A percentile compares a stretch with the other conserved stretches of the same genome.
These are phyloP conservation scores for Rhagonycha fulva DNA, from an alignment of 2,888 invertebrate species.

Conservation along the genomic window DNA sequence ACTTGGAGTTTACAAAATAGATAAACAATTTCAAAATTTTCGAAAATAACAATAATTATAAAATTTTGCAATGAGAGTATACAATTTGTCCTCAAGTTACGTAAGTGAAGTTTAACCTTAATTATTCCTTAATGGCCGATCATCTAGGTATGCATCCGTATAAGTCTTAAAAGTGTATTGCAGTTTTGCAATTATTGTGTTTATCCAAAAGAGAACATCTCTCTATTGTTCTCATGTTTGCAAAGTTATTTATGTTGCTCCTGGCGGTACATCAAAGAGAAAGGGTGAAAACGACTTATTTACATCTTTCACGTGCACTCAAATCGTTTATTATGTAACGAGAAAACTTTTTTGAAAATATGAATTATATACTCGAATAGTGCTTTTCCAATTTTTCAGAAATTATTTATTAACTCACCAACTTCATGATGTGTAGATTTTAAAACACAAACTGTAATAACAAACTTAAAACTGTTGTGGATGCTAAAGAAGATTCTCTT, in stretches of 20 bases:
- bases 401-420: slow-evolving; percentile 33
- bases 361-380: background rate
- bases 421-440: slow-evolving; percentile 36
- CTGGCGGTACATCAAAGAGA: background rate
- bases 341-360: background rate
- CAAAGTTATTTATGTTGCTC: background rate
- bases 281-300: background rate
- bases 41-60: background rate
- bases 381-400: background rate
- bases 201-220: background rate
- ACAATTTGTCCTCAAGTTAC: slow-evolving; percentile 5
- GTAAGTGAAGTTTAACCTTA: slow-evolving; percentile 3
- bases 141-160: slow-evolving; percentile 11
- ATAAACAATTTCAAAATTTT: background rate
- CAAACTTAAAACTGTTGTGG: slow-evolving; percentile 33
- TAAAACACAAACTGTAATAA: slow-evolving; percentile 27
- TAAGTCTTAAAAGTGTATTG: slow-evolving; percentile 5
- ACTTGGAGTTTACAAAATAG: too few species aligned
- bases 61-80: background rate
- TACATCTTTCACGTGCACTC: background rate
- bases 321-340: background rate
- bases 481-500: slow-evolving; percentile 40
- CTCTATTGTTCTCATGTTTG: background rate
- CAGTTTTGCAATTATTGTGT: background rate
- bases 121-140: slow-evolving; percentile 3